Percentiles rank a stretch among this genome's conserved stretches.
Conservation (phyloP, 2,113 vertebrate genomes). For the Hirundichthys speculiger region DNA sequence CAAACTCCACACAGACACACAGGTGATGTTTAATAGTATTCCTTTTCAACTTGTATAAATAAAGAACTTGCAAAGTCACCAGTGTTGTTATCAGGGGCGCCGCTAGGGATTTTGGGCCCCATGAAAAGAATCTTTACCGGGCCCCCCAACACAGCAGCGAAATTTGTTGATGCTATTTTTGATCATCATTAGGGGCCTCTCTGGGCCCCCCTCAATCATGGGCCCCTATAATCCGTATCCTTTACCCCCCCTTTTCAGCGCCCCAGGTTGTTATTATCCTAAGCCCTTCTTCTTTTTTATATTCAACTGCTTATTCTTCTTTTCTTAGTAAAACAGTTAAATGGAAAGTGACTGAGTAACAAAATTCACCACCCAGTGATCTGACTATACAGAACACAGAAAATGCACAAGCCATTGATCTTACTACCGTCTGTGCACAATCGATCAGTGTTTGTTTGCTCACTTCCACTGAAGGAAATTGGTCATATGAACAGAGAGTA, state of each 20-base stretch:
- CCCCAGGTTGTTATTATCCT: conserved; percentile 18
- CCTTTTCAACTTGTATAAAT: conserved; percentile 21
- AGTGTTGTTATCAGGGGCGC: too few relatives aligned
- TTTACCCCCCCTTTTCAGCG: too few relatives aligned
- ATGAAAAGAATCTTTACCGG: too few relatives aligned
- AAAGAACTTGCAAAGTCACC: conserved; percentile 15
- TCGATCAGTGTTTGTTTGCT: conserved; percentile 7
- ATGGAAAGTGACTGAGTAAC: conserved; percentile 10
- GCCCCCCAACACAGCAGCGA: too few relatives aligned
- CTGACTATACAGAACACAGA: background rate
- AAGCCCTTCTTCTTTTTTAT: background rate
- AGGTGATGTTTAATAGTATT: conserved; percentile 10
- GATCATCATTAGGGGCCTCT: too few relatives aligned
- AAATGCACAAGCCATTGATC: background rate
- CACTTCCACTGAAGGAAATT: conserved; percentile 21
- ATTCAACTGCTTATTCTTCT: background rate
- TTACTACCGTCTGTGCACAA: background rate
- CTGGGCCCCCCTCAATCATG: too few relatives aligned
- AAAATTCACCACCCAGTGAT: conserved; percentile 20
- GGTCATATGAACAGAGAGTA: conserved; percentile 50
- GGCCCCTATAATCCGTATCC: too few relatives aligned
- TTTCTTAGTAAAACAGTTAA: conserved; percentile 7
- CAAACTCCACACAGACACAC: too few relatives aligned
- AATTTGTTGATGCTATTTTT: too few relatives aligned
- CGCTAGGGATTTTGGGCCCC: too few relatives aligned